Conservation (phyloP, 2,888 invertebrate genomes). For the Aleiodes leptofemur region DNA sequence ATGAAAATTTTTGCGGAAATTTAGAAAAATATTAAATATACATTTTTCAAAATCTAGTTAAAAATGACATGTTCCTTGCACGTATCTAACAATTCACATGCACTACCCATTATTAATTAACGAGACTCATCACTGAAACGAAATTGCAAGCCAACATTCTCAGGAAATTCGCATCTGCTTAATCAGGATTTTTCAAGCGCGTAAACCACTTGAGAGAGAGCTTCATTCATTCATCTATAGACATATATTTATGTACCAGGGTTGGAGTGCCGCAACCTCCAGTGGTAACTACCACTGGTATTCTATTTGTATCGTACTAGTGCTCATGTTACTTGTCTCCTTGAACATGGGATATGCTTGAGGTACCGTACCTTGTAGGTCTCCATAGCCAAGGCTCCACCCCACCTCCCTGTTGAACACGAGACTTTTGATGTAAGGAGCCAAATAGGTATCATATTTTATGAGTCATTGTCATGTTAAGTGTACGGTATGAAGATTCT, state of each 20-base stretch:
- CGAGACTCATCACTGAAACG: no score
- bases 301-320: constrained; percentile 20
- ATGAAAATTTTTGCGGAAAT: no score
- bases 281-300: constrained; percentile 24
- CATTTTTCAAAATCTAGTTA: no score
- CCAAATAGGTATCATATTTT: constrained; percentile 58
- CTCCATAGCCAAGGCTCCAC: background rate
- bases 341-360: constrained; percentile 26
- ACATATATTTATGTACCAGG: constrained; percentile 14
- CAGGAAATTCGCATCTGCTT: constrained; percentile 18
- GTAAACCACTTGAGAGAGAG: constrained; percentile 31
- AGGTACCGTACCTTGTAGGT: constrained; percentile 33
- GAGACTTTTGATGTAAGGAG: constrained; percentile 40
- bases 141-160: no score
- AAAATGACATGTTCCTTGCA: no score
- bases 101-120: no score
- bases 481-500: constrained; percentile 53
- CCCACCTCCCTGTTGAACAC: constrained; percentile 29
- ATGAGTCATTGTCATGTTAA: constrained; percentile 62
- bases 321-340: constrained; percentile 33
- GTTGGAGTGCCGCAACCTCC: constrained; percentile 36
- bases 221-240: constrained; percentile 36
- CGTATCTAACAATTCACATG: no score
- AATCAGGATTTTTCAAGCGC: constrained; percentile 41
- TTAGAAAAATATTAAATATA: no score